These are phyloP conservation scores for Toxonevra muliebris DNA, from an alignment of 2,888 invertebrate species.

Conservation along the genomic window DNA sequence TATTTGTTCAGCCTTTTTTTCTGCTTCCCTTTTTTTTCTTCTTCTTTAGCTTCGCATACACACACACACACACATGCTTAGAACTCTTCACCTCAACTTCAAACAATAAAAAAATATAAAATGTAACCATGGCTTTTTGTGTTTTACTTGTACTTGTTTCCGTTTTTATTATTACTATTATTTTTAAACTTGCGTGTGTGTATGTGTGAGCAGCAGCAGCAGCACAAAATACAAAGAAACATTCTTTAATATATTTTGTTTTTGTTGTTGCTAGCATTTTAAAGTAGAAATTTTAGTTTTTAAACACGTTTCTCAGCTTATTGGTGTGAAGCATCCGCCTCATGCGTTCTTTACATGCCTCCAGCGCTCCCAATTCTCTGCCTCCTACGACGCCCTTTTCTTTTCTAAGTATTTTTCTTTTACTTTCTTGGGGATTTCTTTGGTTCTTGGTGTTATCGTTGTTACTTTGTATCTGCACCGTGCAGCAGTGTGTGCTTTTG, in stretches of 20 bases:
- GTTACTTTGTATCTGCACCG: not conserved
- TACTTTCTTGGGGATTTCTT: not conserved
- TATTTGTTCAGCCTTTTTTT: constrained; percentile 3
- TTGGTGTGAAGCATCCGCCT: constrained; percentile 20
- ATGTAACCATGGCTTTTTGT: not conserved
- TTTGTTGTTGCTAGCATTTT: constrained; percentile 37
- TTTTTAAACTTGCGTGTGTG: not conserved
- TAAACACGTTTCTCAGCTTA: constrained; percentile 56
- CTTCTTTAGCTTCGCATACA: not conserved
- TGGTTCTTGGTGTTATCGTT: not conserved
- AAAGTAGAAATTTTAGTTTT: constrained; percentile 55
- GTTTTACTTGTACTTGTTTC: not conserved
- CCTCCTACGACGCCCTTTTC: not conserved
- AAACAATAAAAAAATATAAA: not conserved
- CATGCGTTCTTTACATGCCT: constrained; percentile 25
- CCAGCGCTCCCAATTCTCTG: constrained; percentile 18
- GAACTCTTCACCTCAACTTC: constrained; percentile 3
- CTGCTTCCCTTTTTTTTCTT: not conserved
- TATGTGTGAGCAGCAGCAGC: not conserved
- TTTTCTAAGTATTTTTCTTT: not conserved
- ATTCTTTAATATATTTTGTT: too few species aligned
- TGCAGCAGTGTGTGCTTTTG: not conserved
- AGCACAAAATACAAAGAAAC: too few species aligned
- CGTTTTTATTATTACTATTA: constrained; percentile 24
- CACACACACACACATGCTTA: constrained; percentile 2